Evolutionary conservation across 2,797 vertebrate genomes (phyloP).

Genomic region (Tamandua tetradactyla): DNA sequence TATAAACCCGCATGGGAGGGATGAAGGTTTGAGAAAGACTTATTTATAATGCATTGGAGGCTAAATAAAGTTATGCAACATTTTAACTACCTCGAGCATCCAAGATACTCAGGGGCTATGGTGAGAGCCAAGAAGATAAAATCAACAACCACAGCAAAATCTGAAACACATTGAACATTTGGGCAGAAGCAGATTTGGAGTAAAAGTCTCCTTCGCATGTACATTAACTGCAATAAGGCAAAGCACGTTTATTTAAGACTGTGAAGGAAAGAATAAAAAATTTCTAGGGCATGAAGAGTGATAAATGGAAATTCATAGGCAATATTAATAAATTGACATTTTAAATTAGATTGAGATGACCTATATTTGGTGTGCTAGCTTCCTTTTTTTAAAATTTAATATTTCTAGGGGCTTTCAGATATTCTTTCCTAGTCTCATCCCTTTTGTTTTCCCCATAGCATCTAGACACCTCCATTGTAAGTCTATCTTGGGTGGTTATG

Average conservation of each 20-base stretch:
- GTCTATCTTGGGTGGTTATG: not conserved
- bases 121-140: conserved; percentile 54
- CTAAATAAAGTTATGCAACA: conserved; percentile 41
- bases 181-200: not conserved
- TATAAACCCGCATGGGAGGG: not conserved
- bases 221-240: conserved; percentile 20
- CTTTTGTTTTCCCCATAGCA: not conserved
- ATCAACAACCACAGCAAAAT: conserved; percentile 24
- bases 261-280: not conserved
- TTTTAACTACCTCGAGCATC: not conserved
- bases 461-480: not conserved
- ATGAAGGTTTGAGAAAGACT: not conserved
- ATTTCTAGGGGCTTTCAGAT: not conserved
- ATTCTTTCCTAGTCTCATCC: not conserved
- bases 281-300: not conserved
- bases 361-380: not conserved
- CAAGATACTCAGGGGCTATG: not conserved
- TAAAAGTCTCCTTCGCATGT: not conserved
- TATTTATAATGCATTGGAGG: not conserved
- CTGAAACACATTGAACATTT: not conserved
- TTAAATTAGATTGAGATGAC: not conserved
- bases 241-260: conserved; percentile 47
- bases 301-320: not conserved
- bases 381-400: not conserved
- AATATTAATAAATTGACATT: not conserved